phyloP scores from a whole-genome alignment of 2,888 invertebrate species.

The Eupithecia dodoneata region DNA sequence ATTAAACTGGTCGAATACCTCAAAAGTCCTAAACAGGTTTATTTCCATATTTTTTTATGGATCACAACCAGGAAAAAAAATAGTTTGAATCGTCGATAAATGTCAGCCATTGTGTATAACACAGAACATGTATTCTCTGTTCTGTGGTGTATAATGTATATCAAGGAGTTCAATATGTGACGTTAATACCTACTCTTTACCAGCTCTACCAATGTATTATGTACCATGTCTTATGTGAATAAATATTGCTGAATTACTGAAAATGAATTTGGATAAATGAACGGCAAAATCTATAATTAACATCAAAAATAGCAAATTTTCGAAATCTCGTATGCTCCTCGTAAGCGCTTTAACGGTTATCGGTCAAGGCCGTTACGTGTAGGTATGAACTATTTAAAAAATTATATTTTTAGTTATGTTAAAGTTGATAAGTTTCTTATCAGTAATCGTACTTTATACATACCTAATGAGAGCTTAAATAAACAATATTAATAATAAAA shows the following conservation, averaged over 20 bases:
- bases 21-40: neutral
- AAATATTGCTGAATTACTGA: too few relatives aligned
- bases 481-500: too few relatives aligned
- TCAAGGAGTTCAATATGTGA: neutral
- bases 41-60: neutral
- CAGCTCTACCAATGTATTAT: too few relatives aligned
- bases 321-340: neutral
- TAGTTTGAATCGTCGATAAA: neutral
- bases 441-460: neutral
- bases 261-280: neutral
- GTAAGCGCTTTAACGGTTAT: neutral
- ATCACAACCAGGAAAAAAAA: neutral
- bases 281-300: neutral
- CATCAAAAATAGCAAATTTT: neutral
- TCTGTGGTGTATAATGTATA: neutral
- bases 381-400: neutral
- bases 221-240: too few relatives aligned
- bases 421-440: neutral
- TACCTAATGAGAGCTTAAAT: neutral
- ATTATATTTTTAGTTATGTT: neutral
- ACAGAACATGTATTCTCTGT: too few relatives aligned
- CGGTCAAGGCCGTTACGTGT: neutral
- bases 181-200: neutral
- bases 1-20: neutral
- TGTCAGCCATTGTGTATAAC: neutral